These are phyloP conservation scores for Atta colombica DNA, from an alignment of 1,140 invertebrate species.

Conservation along the genomic window DNA sequence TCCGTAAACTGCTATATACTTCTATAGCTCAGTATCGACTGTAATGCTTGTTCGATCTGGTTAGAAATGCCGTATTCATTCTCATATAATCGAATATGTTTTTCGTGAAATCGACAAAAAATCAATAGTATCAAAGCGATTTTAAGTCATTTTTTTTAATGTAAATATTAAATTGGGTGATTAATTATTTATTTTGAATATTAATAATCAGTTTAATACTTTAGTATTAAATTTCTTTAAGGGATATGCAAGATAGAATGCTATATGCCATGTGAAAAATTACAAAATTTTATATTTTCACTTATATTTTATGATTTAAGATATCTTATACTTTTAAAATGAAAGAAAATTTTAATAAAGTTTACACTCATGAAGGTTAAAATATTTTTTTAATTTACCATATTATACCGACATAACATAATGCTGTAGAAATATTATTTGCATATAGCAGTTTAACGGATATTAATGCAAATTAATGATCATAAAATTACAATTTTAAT, in stretches of 20 bases:
- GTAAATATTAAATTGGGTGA: no score
- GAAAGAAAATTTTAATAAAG: neutral
- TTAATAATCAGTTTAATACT: no score
- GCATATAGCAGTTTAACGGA: neutral
- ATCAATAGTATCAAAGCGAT: neutral
- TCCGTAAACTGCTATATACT: neutral
- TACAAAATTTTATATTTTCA: neutral
- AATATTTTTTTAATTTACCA: neutral
- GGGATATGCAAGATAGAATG: neutral
- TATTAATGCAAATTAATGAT: neutral
- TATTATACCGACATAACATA: neutral
- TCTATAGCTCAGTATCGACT: constrained; percentile 13
- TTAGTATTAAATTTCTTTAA: no score
- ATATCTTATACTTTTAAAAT: neutral
- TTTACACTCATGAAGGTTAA: neutral
- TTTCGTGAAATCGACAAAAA: neutral
- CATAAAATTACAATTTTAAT: neutral
- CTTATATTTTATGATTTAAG: neutral
- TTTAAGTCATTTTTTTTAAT: neutral
- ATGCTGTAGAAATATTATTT: neutral
- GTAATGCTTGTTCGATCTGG: constrained; percentile 39
- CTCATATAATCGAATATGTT: neutral
- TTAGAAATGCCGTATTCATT: neutral
- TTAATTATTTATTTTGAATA: no score
- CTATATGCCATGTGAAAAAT: neutral